phyloP scores from a whole-genome alignment of 2,113 vertebrate genomes.

The Brienomyrus brachyistius region DNA sequence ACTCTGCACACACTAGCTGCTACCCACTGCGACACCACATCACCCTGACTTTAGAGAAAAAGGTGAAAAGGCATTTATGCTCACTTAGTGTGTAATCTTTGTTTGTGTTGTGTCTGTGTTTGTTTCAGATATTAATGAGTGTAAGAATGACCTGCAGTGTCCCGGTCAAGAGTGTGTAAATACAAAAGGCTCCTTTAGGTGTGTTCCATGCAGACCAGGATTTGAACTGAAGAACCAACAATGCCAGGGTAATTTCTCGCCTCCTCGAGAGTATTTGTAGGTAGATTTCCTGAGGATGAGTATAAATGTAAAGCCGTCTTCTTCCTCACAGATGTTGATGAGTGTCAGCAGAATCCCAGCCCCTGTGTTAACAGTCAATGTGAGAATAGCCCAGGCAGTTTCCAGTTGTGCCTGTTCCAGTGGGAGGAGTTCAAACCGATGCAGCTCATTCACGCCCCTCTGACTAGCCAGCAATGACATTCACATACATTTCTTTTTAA shows the following conservation, averaged over 20 bases:
- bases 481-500: background rate
- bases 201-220: conserved; percentile 64
- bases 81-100: background rate
- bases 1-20: background rate
- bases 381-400: conserved; percentile 63
- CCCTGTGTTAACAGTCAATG: conserved; percentile 61
- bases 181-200: conserved; percentile 67
- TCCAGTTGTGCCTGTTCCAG: conserved; percentile 57
- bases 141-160: conserved; percentile 66
- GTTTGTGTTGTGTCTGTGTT: conserved; percentile 22
- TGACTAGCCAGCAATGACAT: background rate
- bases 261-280: background rate
- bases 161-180: conserved; percentile 77
- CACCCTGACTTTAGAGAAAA: background rate
- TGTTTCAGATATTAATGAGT: conserved; percentile 67
- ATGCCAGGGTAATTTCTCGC: conserved; percentile 61
- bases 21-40: background rate
- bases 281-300: background rate
- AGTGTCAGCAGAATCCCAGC: conserved; percentile 53
- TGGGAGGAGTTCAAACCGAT: conserved; percentile 28
- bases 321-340: conserved; percentile 54
- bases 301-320: background rate
- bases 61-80: background rate
- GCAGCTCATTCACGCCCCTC: background rate
- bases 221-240: conserved; percentile 52